phyloP scores from a whole-genome alignment of 2,888 invertebrate genomes.

The Brenthis daphne region DNA sequence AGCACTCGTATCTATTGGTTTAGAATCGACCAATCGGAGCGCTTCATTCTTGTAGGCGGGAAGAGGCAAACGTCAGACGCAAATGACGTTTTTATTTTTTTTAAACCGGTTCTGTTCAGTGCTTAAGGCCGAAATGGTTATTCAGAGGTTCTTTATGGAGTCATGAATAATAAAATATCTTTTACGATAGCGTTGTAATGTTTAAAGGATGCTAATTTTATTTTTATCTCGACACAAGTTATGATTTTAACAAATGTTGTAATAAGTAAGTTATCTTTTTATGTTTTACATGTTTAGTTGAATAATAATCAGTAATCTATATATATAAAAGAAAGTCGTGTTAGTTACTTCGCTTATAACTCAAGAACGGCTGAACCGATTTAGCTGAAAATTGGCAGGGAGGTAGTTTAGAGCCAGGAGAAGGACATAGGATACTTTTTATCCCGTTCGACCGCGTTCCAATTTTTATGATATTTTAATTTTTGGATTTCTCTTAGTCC shows the following conservation, averaged over 20 bases:
- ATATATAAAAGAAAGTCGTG: too few species aligned
- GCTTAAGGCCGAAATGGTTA: slow-evolving; percentile 59
- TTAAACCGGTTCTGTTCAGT: slow-evolving; percentile 63
- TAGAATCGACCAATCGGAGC: slow-evolving; percentile 59
- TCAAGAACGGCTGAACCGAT: too few species aligned
- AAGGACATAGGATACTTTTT: too few species aligned
- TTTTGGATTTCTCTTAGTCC: too few species aligned
- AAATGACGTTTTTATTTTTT: slow-evolving; percentile 68
- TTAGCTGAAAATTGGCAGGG: too few species aligned
- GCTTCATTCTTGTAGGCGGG: slow-evolving; percentile 65
- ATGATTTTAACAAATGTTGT: not conserved
- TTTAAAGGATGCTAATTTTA: not conserved
- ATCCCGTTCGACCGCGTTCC: too few species aligned
- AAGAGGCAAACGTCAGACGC: slow-evolving; percentile 77
- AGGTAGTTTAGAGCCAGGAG: too few species aligned
- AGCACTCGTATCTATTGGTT: slow-evolving; percentile 59
- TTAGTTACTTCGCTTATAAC: too few species aligned
- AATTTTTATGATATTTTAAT: too few species aligned
- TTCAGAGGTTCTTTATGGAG: slow-evolving; percentile 47
- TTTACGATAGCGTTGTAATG: slow-evolving; percentile 20
- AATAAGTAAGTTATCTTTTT: not conserved
- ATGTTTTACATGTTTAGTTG: not conserved
- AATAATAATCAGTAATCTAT: not conserved
- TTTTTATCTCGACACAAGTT: not conserved
- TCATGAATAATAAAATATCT: slow-evolving; percentile 21